These are phyloP conservation scores for Melospiza melodia DNA, from an alignment of 2,113 vertebrate genomes.

Conservation along the genomic window DNA sequence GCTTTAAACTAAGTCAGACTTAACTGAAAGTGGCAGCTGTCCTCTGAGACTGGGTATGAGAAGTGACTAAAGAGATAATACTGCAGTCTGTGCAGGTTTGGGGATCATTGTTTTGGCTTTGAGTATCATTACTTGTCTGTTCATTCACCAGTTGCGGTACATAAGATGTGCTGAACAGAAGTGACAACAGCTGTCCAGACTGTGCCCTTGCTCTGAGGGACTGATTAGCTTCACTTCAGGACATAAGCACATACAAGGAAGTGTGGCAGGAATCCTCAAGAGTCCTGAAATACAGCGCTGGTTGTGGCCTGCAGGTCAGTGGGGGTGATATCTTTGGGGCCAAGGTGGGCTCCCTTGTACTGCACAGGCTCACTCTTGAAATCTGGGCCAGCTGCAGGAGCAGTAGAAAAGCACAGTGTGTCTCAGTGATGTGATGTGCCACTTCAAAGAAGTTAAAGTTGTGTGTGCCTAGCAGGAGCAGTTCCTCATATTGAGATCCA, in stretches of 20 bases:
- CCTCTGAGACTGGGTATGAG: accelerated
- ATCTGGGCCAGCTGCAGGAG: neutral
- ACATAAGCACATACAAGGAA: accelerated
- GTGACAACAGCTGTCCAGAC: neutral
- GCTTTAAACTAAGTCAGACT: neutral
- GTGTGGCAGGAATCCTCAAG: neutral
- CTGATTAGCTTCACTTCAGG: neutral
- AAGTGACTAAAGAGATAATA: neutral
- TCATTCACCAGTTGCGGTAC: neutral
- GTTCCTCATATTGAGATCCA: neutral
- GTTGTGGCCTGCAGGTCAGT: neutral
- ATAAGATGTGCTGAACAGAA: neutral
- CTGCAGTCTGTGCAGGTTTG: neutral
- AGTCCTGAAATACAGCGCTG: neutral
- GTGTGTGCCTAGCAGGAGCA: neutral
- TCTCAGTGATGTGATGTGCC: neutral
- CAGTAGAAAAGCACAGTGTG: neutral
- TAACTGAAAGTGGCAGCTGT: neutral
- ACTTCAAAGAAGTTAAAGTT: neutral
- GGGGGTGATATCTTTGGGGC: accelerated
- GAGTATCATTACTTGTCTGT: neutral
- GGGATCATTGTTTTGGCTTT: neutral
- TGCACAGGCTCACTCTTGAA: neutral
- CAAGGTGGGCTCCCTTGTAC: accelerated
- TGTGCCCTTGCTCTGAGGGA: too few relatives aligned